A percentile compares a stretch with the other conserved stretches of the same genome.
phyloP scores from a whole-genome alignment of 2,888 invertebrate genomes.

The Caradrina kadenii region DNA sequence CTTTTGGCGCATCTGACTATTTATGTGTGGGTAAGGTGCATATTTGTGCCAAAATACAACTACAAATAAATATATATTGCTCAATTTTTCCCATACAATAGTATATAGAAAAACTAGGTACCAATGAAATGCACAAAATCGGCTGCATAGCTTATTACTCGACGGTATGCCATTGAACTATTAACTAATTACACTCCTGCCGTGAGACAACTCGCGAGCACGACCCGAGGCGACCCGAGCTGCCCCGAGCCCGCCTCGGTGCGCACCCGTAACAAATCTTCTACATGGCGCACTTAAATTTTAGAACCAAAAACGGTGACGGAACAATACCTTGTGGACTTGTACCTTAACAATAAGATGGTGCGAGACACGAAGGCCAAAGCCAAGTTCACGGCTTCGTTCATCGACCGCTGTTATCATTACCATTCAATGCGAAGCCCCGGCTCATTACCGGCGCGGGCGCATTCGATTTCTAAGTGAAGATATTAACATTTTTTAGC shows the following conservation, averaged over 20 bases:
- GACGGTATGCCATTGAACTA: slow-evolving; percentile 41
- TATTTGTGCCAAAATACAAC: too few relatives aligned
- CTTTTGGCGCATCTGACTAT: too few relatives aligned
- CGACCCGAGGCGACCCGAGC: slow-evolving; percentile 43
- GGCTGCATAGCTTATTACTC: slow-evolving; percentile 8
- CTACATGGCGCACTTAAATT: slow-evolving; percentile 49
- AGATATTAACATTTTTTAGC: slow-evolving; percentile 59
- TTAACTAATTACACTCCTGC: slow-evolving; percentile 56
- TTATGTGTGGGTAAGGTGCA: too few relatives aligned
- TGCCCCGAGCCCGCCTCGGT: slow-evolving; percentile 21
- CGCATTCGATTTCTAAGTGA: slow-evolving; percentile 65
- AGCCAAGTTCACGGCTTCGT: slow-evolving; percentile 87
- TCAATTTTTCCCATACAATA: too few relatives aligned
- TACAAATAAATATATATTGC: background rate
- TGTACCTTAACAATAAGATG: slow-evolving; percentile 76
- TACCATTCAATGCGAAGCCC: slow-evolving; percentile 82
- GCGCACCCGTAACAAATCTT: slow-evolving; percentile 48
- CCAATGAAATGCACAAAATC: slow-evolving; percentile 12
- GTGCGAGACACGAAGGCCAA: slow-evolving; percentile 80
- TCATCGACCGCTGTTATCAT: slow-evolving; percentile 87
- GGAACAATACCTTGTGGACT: slow-evolving; percentile 69
- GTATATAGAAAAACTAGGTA: too few relatives aligned
- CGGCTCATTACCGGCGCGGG: slow-evolving; percentile 68
- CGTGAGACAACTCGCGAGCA: slow-evolving; percentile 49
- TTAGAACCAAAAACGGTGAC: slow-evolving; percentile 56